Evolutionary conservation across 2,888 invertebrate species (phyloP), one percentile per base, ranked within the genome.

Genomic region (Scelioninae gen. 1): DNA sequence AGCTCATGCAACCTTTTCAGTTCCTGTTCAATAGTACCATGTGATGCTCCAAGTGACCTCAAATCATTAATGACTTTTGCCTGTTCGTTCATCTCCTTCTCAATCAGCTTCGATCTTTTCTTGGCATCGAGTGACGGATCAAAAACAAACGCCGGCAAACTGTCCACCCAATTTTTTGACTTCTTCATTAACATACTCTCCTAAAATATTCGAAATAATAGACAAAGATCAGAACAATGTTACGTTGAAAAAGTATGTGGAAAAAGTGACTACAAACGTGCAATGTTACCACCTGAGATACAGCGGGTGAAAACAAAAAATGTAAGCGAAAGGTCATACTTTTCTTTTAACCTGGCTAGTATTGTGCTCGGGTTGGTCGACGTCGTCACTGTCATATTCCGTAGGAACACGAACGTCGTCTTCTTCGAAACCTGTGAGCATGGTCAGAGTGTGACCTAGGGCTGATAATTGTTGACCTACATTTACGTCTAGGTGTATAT

Each of bases 11-110:
- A 93, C 80, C 98, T 94, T 88, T 97, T 95, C 94, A 98, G 95
- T 93, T 99, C 99, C 87, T 96, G 95, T 88, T 99, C 98, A 72
- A 99, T 96, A 3, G 97, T 98, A 53, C 96, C 95, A 88, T 97
- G 96, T 23, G 96, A 96, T 34, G 98, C 98, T 0, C 98, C 98
- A 51, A 97, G 93, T 5, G 96, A 95, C 87, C 96, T 94, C 85
- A 99, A 93, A 92, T 98, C 98, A 91, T 97, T 98, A 82, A 99
- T 98, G 71, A 98, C 96, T 93, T 97, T 97, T 10, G 98, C 96
- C 92, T 99, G 98, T 92, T 99, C 98, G 90, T 97, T 98, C 98
- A 99, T 98, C 93, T 98, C 98, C 90, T 97, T 96, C 93, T 99
- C 98, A 88, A 98, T 97, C 83, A 98, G 94, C 89, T 97, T 96